phyloP scores from a whole-genome alignment of 1,140 invertebrate genomes.

The Neomicropteryx cornuta region DNA sequence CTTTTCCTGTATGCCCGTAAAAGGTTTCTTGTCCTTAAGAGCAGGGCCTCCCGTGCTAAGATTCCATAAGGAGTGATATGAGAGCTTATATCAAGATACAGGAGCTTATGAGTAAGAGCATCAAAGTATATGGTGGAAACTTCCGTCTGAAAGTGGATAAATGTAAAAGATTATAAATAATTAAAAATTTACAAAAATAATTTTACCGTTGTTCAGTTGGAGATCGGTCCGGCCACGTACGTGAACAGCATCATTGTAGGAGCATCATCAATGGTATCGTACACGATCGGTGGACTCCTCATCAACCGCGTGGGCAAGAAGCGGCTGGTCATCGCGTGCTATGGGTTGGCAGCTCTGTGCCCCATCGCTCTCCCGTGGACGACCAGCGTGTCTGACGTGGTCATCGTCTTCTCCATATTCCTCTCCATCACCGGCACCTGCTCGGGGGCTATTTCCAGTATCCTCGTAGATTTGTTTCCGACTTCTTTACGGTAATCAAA shows the following conservation, averaged over 20 bases:
- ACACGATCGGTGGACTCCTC: slow-evolving; percentile 35
- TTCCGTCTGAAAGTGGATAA: too few relatives aligned
- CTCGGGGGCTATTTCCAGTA: slow-evolving; percentile 38
- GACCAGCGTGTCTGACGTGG: slow-evolving; percentile 26
- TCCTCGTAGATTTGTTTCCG: slow-evolving; percentile 45
- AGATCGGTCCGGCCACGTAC: slow-evolving; percentile 38
- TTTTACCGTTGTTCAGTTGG: too few relatives aligned
- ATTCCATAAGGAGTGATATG: too few relatives aligned
- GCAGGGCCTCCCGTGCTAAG: too few relatives aligned
- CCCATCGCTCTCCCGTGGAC: slow-evolving; percentile 31
- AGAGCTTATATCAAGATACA: too few relatives aligned
- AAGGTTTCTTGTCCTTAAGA: too few relatives aligned
- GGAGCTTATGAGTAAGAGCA: too few relatives aligned
- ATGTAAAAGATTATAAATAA: too few relatives aligned
- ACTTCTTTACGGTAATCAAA: slow-evolving; percentile 39
- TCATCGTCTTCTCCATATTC: slow-evolving; percentile 36
- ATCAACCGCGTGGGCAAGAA: slow-evolving; percentile 37
- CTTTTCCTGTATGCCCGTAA: too few relatives aligned
- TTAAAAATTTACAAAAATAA: too few relatives aligned
- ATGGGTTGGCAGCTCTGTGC: slow-evolving; percentile 26
- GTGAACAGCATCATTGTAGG: slow-evolving; percentile 42
- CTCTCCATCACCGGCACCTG: slow-evolving; percentile 40
- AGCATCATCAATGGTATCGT: slow-evolving; percentile 34
- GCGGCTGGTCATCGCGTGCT: slow-evolving; percentile 28
- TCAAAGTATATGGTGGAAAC: too few relatives aligned